Evolutionary conservation across 2,113 vertebrate genomes (phyloP).

Genomic region (Toxotes chatareus): DNA sequence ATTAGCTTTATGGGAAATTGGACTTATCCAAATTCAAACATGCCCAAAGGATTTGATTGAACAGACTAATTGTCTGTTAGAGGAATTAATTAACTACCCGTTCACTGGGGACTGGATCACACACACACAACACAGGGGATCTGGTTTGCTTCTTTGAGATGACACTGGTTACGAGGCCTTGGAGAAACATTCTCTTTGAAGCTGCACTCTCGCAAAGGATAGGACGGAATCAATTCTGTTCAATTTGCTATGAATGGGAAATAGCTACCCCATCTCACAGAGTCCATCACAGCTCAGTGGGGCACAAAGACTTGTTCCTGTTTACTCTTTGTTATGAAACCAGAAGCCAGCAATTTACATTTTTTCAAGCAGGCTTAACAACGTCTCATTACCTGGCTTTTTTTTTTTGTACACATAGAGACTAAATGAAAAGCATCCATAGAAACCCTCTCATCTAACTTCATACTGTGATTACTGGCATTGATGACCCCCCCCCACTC

Average conservation of each 20-base stretch:
- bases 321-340: conserved; percentile 62
- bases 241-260: conserved; percentile 74
- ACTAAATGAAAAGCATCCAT: conserved; percentile 21
- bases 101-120: conserved; percentile 53
- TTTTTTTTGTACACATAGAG: not conserved
- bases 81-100: conserved; percentile 56
- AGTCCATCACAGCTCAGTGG: conserved; percentile 56
- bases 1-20: conserved; percentile 46
- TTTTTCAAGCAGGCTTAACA: conserved; percentile 36
- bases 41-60: conserved; percentile 60
- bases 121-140: conserved; percentile 39
- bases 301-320: conserved; percentile 58
- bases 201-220: conserved; percentile 46
- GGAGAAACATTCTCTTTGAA: conserved; percentile 69
- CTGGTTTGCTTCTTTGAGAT: conserved; percentile 31
- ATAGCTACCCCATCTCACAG: conserved; percentile 55
- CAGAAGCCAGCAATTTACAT: conserved; percentile 61
- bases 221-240: conserved; percentile 69
- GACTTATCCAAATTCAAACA: conserved; percentile 52
- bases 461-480: not conserved
- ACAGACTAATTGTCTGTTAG: conserved; percentile 71
- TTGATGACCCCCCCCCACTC: not conserved
- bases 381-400: conserved; percentile 45
- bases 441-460: conserved; percentile 41
- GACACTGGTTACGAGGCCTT: conserved; percentile 40